These are phyloP conservation scores for Pomatorhinus ruficollis DNA, from an alignment of 2,113 vertebrate genomes.

Conservation along the genomic window DNA sequence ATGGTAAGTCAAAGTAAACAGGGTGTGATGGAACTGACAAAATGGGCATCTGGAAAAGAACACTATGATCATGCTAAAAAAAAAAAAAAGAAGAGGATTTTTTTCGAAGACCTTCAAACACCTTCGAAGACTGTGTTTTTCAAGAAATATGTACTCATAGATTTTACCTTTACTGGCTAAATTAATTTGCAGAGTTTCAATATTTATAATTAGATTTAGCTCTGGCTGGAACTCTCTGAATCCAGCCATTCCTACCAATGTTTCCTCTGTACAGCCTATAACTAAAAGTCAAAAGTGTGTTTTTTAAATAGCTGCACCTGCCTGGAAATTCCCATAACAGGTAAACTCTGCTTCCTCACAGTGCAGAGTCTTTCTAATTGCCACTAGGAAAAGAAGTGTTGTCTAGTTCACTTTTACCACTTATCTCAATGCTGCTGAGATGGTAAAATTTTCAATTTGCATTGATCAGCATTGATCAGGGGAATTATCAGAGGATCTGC, in stretches of 20 bases:
- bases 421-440: neutral
- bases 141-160: neutral
- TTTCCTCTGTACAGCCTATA: neutral
- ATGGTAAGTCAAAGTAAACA: constrained; percentile 4
- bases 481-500: neutral
- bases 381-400: neutral
- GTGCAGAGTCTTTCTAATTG: neutral
- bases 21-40: constrained; percentile 1
- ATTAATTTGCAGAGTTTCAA: constrained; percentile 4
- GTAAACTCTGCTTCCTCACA: neutral
- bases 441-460: neutral
- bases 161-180: neutral
- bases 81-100: neutral
- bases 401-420: neutral
- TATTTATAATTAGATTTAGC: neutral
- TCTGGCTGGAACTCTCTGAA: neutral
- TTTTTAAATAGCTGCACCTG: neutral
- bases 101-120: too few species aligned
- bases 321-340: neutral
- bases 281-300: neutral
- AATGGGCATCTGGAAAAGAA: neutral
- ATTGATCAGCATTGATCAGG: fast-evolving
- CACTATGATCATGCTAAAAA: neutral
- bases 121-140: neutral
- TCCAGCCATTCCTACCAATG: neutral